phyloP scores from a whole-genome alignment of 2,888 invertebrate species.

The Allolobophora icterica region DNA sequence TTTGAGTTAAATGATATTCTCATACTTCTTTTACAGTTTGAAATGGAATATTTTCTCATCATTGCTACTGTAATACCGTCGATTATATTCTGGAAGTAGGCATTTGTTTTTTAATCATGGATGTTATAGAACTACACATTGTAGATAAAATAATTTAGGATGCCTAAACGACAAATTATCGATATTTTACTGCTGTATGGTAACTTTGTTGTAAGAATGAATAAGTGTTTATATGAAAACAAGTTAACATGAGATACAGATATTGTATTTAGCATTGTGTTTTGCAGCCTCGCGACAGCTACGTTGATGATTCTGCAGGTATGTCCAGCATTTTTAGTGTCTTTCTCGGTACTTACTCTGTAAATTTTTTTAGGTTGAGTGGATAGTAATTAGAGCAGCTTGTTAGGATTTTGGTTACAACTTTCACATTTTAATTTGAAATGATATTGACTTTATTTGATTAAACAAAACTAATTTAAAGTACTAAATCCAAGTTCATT shows the following conservation, averaged over 20 bases:
- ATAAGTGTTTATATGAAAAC: not conserved
- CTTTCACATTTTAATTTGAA: not conserved
- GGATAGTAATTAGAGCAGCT: too few species aligned
- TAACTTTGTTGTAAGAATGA: not conserved
- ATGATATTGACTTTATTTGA: not conserved
- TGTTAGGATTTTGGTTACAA: too few species aligned
- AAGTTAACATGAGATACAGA: not conserved
- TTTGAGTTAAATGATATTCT: not conserved
- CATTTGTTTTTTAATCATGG: not conserved
- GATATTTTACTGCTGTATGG: too few species aligned
- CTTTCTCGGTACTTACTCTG: not conserved
- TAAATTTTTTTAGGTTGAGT: too few species aligned
- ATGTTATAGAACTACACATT: not conserved
- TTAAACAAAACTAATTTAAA: too few species aligned
- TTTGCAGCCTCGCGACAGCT: not conserved
- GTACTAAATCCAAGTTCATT: too few species aligned
- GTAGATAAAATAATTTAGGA: too few species aligned
- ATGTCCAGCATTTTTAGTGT: not conserved
- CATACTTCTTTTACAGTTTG: not conserved
- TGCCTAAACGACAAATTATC: too few species aligned
- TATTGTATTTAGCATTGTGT: not conserved
- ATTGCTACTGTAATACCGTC: not conserved
- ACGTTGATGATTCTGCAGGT: conserved; percentile 17
- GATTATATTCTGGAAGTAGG: not conserved
- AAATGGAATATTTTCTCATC: not conserved